Evolutionary conservation across 2,888 invertebrate genomes (phyloP).

Genomic region (Pelosia muscerda): DNA sequence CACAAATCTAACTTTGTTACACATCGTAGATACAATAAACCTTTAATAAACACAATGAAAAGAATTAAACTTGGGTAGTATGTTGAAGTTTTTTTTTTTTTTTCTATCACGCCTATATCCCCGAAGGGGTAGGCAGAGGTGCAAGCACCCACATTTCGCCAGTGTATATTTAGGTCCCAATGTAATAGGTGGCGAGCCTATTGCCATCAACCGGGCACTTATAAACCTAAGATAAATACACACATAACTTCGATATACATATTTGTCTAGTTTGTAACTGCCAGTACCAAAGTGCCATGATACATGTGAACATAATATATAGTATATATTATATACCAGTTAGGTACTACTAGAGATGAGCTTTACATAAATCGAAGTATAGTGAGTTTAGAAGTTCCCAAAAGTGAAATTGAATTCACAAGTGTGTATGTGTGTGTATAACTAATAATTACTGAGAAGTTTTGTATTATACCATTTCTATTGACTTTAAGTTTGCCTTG

Average conservation of each 20-base stretch:
- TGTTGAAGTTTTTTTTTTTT: neutral
- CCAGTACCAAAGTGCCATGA: neutral
- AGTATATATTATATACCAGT: no score
- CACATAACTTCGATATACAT: no score
- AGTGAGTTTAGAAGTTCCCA: neutral
- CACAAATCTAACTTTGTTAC: neutral
- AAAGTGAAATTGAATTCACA: constrained; percentile 13
- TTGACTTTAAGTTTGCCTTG: constrained; percentile 7
- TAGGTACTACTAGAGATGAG: neutral
- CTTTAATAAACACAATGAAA: neutral
- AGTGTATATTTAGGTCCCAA: no score
- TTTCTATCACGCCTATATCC: no score
- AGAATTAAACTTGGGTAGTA: neutral
- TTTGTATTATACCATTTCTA: neutral
- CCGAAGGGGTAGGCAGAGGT: no score
- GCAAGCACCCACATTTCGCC: no score
- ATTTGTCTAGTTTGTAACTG: neutral
- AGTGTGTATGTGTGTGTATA: constrained; percentile 4
- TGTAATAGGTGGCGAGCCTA: no score
- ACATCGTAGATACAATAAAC: neutral
- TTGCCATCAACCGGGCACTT: no score
- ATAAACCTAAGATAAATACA: no score
- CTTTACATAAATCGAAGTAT: neutral
- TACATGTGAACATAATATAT: constrained; percentile 1
- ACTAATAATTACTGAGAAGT: constrained; percentile 1